Conservation (phyloP, 1,140 invertebrate genomes). For the Triops longicaudatus region DNA sequence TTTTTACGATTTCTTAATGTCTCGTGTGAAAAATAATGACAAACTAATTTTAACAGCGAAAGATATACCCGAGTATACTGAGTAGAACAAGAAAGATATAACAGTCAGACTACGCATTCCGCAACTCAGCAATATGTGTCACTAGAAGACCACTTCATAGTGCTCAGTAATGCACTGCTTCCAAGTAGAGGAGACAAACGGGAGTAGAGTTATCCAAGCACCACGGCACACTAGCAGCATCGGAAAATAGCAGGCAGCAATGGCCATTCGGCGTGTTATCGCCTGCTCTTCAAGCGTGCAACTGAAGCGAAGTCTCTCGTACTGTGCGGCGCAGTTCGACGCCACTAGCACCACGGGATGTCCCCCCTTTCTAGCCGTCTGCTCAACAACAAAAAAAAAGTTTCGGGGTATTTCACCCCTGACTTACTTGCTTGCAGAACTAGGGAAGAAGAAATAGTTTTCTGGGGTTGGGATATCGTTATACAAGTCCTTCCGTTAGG, state of each 20-base stretch:
- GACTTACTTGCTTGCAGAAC: neutral
- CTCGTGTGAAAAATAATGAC: neutral
- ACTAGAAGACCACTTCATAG: neutral
- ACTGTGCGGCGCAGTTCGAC: neutral
- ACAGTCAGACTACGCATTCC: neutral
- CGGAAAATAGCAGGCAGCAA: neutral
- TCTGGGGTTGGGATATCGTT: neutral
- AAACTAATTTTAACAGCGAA: neutral
- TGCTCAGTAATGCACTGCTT: neutral
- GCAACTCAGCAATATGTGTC: neutral
- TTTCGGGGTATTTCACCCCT: neutral
- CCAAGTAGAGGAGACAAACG: neutral
- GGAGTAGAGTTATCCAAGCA: neutral
- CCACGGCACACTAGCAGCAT: neutral
- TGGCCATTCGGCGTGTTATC: neutral
- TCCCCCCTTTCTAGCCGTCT: neutral
- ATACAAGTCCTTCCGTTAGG: neutral
- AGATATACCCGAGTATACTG: neutral
- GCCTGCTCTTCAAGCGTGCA: neutral
- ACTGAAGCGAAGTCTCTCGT: neutral
- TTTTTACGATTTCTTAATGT: neutral
- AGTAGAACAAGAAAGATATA: neutral
- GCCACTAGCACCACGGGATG: neutral
- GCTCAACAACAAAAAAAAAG: neutral
- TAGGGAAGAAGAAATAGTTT: neutral